A percentile compares a stretch with the other conserved stretches of the same genome.
phyloP scores from a whole-genome alignment of 1,140 invertebrate species.

The Conus betulinus region DNA sequence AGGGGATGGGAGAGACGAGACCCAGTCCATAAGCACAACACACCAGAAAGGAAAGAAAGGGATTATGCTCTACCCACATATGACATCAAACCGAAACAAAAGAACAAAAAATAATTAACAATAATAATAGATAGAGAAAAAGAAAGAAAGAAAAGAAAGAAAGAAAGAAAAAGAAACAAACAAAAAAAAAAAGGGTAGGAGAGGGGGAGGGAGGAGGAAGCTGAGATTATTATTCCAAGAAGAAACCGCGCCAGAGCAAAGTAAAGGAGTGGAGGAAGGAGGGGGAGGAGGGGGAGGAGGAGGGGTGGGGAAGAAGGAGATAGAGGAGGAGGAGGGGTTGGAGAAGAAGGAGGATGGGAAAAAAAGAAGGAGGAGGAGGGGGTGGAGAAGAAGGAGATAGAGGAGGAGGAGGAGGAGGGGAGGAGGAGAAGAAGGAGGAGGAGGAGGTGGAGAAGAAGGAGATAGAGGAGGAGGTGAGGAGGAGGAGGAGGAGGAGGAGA shows the following conservation, averaged over 20 bases:
- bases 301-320: background rate
- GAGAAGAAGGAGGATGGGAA: background rate
- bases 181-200: background rate
- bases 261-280: background rate
- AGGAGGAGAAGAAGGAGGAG: background rate
- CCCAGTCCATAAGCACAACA: too few relatives aligned
- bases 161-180: background rate
- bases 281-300: background rate
- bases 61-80: too few relatives aligned
- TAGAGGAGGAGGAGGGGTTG: background rate
- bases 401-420: background rate
- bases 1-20: too few relatives aligned
- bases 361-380: background rate
- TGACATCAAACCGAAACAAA: too few relatives aligned
- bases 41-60: too few relatives aligned
- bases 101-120: background rate
- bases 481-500: too few relatives aligned
- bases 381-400: background rate
- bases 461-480: too few relatives aligned
- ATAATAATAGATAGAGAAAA: background rate
- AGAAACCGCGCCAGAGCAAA: background rate
- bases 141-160: constrained; percentile 9
- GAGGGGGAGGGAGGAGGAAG: background rate
- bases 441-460: too few relatives aligned
- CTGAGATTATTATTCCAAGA: too few relatives aligned